Evolutionary conservation across 2,113 vertebrate genomes (phyloP).

Genomic region (Chitala chitala): DNA sequence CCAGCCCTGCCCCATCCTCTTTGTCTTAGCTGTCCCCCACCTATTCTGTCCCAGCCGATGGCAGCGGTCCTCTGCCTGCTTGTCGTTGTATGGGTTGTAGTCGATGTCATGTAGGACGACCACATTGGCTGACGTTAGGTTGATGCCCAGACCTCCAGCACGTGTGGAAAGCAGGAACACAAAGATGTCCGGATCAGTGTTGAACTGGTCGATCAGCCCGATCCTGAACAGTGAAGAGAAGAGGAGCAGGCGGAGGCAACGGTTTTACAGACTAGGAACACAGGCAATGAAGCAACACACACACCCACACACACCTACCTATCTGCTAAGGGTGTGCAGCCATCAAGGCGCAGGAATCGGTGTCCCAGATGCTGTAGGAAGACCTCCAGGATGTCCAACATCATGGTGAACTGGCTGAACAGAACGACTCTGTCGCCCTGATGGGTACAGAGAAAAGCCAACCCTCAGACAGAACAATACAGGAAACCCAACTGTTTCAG

Average conservation of each 20-base stretch:
- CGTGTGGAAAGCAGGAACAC: conserved; percentile 93
- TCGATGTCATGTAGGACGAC: conserved; percentile 98
- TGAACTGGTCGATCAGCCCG: conserved; percentile 88
- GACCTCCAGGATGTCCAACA: conserved; percentile 91
- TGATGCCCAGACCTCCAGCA: conserved; percentile 94
- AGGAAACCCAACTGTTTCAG: not conserved
- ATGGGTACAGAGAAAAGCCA: conserved; percentile 28
- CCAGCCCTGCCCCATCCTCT: conserved; percentile 60
- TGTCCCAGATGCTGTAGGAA: conserved; percentile 79
- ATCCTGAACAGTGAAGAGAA: conserved; percentile 63
- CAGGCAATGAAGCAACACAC: not conserved
- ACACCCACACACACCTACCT: conserved; percentile 54
- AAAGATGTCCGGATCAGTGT: conserved; percentile 86
- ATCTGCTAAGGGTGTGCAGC: conserved; percentile 85
- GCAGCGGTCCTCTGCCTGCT: conserved; percentile 93
- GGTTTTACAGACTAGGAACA: not conserved
- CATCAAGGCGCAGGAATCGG: conserved; percentile 83
- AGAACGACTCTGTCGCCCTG: conserved; percentile 90
- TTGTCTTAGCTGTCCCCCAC: conserved; percentile 89
- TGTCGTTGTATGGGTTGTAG: conserved; percentile 95
- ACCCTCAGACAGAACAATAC: too few species aligned
- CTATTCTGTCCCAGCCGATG: conserved; percentile 91
- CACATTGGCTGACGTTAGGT: conserved; percentile 89
- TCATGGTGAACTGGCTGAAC: conserved; percentile 97
- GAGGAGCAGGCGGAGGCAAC: not conserved